Evolutionary conservation across 2,797 vertebrate genomes (phyloP).

Genomic region (Limosa lapponica): DNA sequence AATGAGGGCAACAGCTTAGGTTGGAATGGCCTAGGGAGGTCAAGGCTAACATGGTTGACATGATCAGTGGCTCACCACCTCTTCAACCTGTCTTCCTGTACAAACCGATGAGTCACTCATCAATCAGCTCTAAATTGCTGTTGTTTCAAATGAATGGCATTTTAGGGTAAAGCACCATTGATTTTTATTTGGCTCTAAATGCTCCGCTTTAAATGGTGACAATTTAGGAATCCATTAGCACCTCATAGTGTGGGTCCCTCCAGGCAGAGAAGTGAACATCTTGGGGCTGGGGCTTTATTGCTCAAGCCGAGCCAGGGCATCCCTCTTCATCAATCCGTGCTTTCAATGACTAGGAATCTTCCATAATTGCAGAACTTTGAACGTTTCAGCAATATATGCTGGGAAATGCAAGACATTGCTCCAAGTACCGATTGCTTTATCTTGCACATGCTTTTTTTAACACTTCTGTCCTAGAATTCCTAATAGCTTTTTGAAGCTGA

Average conservation of each 20-base stretch:
- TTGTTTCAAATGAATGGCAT: not conserved
- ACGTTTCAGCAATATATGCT: not conserved
- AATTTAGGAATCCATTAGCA: not conserved
- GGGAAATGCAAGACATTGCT: not conserved
- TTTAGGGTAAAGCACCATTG: constrained; percentile 9
- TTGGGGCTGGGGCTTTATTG: not conserved
- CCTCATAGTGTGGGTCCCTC: not conserved
- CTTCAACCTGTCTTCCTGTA: not conserved
- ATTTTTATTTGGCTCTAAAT: constrained; percentile 26
- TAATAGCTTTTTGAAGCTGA: not conserved
- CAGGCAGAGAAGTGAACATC: accelerated
- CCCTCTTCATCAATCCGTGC: not conserved
- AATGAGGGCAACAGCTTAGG: not conserved
- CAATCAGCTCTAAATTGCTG: not conserved
- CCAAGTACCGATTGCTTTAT: not conserved
- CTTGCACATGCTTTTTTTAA: not conserved
- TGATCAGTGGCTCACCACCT: not conserved
- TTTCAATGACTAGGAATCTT: not conserved
- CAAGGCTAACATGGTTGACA: not conserved
- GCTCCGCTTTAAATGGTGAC: not conserved
- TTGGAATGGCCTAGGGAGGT: not conserved
- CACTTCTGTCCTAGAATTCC: not conserved
- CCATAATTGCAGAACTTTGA: not conserved
- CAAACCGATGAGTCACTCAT: not conserved
- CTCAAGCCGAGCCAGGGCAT: not conserved